Conservation (phyloP, 2,888 invertebrate species). For the Drosophila longiperda region DNA sequence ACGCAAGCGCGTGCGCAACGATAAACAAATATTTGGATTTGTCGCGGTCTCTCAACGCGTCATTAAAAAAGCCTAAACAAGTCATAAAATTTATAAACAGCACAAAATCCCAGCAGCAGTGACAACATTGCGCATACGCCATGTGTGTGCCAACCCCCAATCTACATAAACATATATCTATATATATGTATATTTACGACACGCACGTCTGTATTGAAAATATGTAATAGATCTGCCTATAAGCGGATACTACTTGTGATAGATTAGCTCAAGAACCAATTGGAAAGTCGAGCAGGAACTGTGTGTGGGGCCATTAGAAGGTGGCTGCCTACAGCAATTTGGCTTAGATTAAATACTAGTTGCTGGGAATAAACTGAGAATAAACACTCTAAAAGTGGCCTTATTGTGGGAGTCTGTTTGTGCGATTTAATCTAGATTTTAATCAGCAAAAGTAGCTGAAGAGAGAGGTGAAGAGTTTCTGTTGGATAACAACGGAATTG, state of each 20-base stretch:
- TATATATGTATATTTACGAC: neutral
- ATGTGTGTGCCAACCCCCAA: slow-evolving; percentile 31
- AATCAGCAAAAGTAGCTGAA: neutral
- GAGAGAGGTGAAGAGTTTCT: neutral
- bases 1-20: slow-evolving; percentile 72
- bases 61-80: slow-evolving; percentile 72
- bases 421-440: neutral
- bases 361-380: neutral
- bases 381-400: slow-evolving; percentile 4
- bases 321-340: slow-evolving; percentile 21
- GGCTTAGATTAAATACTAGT: neutral
- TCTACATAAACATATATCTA: slow-evolving; percentile 4
- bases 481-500: neutral
- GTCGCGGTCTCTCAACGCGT: slow-evolving; percentile 60
- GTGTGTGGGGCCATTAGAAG: slow-evolving; percentile 15
- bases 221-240: slow-evolving; percentile 28
- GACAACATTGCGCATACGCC: slow-evolving; percentile 53
- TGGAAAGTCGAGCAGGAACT: slow-evolving; percentile 45
- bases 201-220: neutral
- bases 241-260: slow-evolving; percentile 28
- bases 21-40: slow-evolving; percentile 62
- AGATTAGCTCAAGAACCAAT: slow-evolving; percentile 19
- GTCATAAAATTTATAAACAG: slow-evolving; percentile 40
- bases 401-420: neutral
- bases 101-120: slow-evolving; percentile 26